Evolutionary conservation across 2,888 invertebrate genomes (phyloP), one percentile per base, ranked within the genome.

Genomic region (Tillus elongatus): DNA sequence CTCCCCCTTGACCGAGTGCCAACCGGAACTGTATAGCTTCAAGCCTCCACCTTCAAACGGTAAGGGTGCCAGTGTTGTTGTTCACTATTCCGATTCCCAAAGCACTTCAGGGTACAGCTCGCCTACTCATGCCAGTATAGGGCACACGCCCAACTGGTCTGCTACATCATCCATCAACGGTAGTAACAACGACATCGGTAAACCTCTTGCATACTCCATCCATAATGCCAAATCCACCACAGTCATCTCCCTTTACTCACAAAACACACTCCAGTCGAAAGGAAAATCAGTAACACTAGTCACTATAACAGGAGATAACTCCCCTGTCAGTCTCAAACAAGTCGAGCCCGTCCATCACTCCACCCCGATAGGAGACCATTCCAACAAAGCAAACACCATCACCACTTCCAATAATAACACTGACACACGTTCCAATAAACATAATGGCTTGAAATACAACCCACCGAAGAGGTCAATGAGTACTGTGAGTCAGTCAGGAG

Each of bases 101-200:
- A 68, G 68, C 54, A 68, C 68, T 30, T 69, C 69, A 15, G 69
- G 69, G 36, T 69, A 69, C 53, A 68, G 68, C 49, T 69, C 69
- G 39, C 69, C 69, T 36, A 63, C 65, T 36, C 63, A 61, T 39
- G 42, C 34, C 15, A 51, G 50, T 41, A 49, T 45, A 37, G 56
- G 53, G 16, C 56, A 55, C 36, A 63, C 65, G 28, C 61, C 63
- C 29, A 60, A 60, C 46, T 65, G 65, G 64, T 65, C 64, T 27
- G 63, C 64, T 32, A 58, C 64, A 14, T 65, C 66, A 24, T 65
- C 65, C 30, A 52, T 66, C 36, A 64, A 59, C 50, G 63, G 62
- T 43, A 63, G 64, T 46, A 53, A 58, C 40, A 54, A 50, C 45
- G 60, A 61, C 39, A 50, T 58, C 39, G 44, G 52, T 31, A 57